Evolutionary conservation across 37 sponge, comb jelly and placozoan genomes (phyloP).

Genomic region (Haliclona indistincta): DNA sequence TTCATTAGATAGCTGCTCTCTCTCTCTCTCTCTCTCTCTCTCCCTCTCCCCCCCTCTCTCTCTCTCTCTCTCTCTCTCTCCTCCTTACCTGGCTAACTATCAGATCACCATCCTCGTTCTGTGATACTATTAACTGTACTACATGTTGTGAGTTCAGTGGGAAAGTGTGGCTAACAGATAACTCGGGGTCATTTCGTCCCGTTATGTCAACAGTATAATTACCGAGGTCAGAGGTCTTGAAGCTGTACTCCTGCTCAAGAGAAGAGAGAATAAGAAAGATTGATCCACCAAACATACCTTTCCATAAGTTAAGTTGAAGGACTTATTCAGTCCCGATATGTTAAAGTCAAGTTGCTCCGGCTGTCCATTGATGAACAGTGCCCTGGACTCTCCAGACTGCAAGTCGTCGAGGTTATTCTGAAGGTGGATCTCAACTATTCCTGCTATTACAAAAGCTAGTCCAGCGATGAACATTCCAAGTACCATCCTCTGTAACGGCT

Average conservation of each 20-base stretch:
- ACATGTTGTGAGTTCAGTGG: background rate
- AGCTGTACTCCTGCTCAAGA: too few relatives aligned
- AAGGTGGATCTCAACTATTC: slow-evolving; percentile 73
- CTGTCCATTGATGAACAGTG: background rate
- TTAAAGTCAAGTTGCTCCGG: too few relatives aligned
- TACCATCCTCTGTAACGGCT: slow-evolving; percentile 87
- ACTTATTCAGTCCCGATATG: background rate
- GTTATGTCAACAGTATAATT: too few relatives aligned
- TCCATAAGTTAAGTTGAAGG: too few relatives aligned
- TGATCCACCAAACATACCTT: too few relatives aligned
- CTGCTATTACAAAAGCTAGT: slow-evolving; percentile 88
- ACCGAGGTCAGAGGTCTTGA: too few relatives aligned
- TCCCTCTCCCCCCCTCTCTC: too few relatives aligned
- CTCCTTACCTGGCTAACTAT: background rate
- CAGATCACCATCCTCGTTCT: slow-evolving; percentile 2
- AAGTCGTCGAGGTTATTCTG: slow-evolving; percentile 6
- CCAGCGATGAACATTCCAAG: slow-evolving; percentile 87
- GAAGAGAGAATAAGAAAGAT: too few relatives aligned
- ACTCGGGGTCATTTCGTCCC: too few relatives aligned
- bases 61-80: background rate
- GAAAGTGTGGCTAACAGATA: too few relatives aligned
- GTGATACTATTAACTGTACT: background rate
- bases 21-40: too few relatives aligned
- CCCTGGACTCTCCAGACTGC: slow-evolving; percentile 31
- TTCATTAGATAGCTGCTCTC: too few relatives aligned